Percentiles rank a stretch among this genome's conserved stretches.
These are phyloP conservation scores for Hyaena hyaena DNA, from an alignment of 2,113 vertebrate genomes.

Conservation along the genomic window DNA sequence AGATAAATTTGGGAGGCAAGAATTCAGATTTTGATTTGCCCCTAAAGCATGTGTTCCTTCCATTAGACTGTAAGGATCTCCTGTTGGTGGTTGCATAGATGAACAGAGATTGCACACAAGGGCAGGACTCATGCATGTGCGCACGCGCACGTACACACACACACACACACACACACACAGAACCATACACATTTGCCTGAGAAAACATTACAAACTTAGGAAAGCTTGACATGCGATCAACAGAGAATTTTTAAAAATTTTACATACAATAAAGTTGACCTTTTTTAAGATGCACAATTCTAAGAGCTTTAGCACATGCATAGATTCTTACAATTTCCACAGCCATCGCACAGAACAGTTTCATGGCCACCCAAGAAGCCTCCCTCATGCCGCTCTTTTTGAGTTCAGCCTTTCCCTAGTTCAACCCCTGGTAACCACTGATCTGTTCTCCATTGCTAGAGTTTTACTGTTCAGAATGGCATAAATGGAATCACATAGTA, in stretches of 20 bases:
- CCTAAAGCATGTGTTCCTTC: background rate
- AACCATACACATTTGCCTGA: background rate
- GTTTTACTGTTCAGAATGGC: background rate
- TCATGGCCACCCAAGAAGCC: background rate
- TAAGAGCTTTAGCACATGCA: background rate
- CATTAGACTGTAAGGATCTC: background rate
- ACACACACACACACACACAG: background rate
- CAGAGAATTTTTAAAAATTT: background rate
- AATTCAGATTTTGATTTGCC: background rate
- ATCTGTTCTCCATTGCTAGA: background rate
- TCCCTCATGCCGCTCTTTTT: background rate
- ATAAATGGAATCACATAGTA: background rate
- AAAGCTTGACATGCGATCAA: background rate
- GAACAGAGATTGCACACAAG: background rate
- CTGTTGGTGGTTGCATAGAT: background rate
- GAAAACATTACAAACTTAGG: background rate
- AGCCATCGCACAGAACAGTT: background rate
- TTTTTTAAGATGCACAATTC: background rate
- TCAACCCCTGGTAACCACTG: background rate
- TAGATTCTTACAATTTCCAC: background rate
- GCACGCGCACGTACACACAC: background rate
- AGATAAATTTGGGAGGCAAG: background rate
- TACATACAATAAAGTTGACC: background rate
- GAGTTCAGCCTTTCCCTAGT: background rate
- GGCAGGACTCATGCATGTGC: background rate